These are phyloP conservation scores for Xerus rutilus DNA, from an alignment of 2,797 vertebrate genomes.

Conservation along the genomic window DNA sequence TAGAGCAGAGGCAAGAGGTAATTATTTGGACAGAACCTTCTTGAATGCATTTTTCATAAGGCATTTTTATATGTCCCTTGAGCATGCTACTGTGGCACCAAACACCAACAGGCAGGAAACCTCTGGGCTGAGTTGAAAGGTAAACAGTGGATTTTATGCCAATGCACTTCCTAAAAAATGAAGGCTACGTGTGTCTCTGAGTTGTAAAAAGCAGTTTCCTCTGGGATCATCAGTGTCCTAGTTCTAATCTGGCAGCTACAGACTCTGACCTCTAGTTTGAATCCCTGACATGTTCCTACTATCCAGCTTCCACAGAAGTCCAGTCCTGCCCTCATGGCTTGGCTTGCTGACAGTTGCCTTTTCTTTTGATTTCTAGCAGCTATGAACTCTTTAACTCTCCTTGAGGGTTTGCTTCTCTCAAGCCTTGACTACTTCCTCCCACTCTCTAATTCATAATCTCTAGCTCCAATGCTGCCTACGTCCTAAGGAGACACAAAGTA, in stretches of 20 bases:
- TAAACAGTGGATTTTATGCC: background rate
- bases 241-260: background rate
- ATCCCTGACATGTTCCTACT: background rate
- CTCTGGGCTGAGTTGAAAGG: conserved; percentile 12
- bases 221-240: background rate
- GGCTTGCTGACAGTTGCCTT: background rate
- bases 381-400: background rate
- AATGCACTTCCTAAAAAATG: background rate
- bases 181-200: conserved; percentile 41
- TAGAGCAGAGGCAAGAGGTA: conserved; percentile 17
- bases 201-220: conserved; percentile 33
- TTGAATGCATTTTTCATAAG: background rate
- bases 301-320: background rate
- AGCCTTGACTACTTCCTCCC: background rate
- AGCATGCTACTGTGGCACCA: background rate
- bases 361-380: background rate
- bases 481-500: background rate
- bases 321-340: background rate
- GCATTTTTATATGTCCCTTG: conserved; percentile 16
- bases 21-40: conserved; percentile 24
- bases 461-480: background rate
- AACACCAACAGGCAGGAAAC: conserved; percentile 24
- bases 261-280: background rate
- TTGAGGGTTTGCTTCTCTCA: background rate
- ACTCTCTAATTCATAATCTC: background rate